phyloP scores from a whole-genome alignment of 2,113 vertebrate species.

The Periophthalmodon schlosseri region DNA sequence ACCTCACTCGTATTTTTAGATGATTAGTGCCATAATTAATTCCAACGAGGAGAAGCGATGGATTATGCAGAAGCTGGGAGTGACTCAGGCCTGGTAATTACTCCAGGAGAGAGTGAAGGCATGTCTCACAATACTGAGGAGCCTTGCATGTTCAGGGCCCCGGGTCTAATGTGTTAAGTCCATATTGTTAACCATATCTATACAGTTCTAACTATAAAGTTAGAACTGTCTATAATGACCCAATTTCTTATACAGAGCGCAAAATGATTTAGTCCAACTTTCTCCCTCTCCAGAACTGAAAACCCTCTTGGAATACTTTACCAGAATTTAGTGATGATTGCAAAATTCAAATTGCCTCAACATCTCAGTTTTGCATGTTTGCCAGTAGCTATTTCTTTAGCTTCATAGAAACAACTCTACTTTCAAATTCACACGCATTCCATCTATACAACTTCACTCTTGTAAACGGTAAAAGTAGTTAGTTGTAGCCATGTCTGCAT shows the following conservation, averaged over 20 bases:
- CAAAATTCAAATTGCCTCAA: too few species aligned
- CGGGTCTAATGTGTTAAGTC: background rate
- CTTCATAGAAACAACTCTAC: too few species aligned
- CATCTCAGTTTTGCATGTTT: too few species aligned
- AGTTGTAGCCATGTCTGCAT: too few species aligned
- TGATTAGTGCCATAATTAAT: conserved; percentile 31
- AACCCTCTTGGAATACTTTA: background rate
- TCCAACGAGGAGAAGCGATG: conserved; percentile 13
- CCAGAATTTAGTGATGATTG: too few species aligned
- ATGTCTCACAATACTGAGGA: background rate
- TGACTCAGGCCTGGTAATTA: conserved; percentile 29
- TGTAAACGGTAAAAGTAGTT: too few species aligned
- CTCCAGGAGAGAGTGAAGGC: background rate
- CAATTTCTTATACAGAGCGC: background rate
- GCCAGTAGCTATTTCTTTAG: too few species aligned
- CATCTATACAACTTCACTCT: too few species aligned
- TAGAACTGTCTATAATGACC: background rate
- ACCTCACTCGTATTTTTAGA: conserved; percentile 27
- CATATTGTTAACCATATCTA: background rate
- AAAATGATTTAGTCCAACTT: background rate
- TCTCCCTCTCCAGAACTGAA: background rate
- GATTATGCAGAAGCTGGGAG: conserved; percentile 32
- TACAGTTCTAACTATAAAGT: background rate
- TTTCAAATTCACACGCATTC: too few species aligned
- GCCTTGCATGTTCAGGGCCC: background rate